A percentile compares a stretch with the other conserved stretches of the same genome.
Conservation (phyloP, 2,888 invertebrate species). For the Blera fallax region DNA sequence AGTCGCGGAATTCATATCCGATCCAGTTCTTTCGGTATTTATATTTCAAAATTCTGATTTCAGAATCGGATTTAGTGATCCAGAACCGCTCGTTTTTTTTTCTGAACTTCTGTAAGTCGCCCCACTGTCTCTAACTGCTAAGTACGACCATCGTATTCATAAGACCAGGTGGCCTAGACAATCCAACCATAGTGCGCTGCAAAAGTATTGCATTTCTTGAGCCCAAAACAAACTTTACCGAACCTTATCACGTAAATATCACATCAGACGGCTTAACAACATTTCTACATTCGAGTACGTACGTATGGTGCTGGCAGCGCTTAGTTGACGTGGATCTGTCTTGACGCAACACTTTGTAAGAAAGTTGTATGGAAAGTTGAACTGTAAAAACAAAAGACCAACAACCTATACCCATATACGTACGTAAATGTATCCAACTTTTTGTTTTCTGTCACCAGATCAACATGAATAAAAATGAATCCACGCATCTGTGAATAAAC, state of each 20-base stretch:
- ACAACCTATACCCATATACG: conserved; percentile 21
- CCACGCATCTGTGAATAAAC: conserved; percentile 30
- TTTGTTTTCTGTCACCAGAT: neutral
- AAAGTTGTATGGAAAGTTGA: conserved; percentile 50
- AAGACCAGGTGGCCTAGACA: too few relatives aligned
- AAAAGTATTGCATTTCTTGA: neutral
- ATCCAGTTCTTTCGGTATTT: too few relatives aligned
- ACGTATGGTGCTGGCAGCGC: neutral
- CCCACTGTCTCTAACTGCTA: too few relatives aligned
- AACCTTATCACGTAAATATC: neutral
- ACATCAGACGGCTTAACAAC: neutral
- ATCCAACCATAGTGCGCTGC: neutral
- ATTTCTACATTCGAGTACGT: too few relatives aligned
- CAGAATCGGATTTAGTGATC: too few relatives aligned
- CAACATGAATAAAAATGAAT: neutral
- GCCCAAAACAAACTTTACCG: neutral
- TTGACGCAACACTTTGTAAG: neutral
- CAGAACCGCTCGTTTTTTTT: too few relatives aligned
- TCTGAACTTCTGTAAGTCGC: too few relatives aligned
- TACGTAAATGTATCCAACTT: neutral
- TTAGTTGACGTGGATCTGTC: neutral
- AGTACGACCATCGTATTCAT: too few relatives aligned
- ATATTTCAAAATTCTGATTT: too few relatives aligned
- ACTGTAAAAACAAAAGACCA: conserved; percentile 13
- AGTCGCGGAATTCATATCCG: too few relatives aligned